Percentiles rank a stretch among this genome's conserved stretches.
These are phyloP conservation scores for Chironomus striatipennis DNA, from an alignment of 1,140 invertebrate species.

Conservation along the genomic window DNA sequence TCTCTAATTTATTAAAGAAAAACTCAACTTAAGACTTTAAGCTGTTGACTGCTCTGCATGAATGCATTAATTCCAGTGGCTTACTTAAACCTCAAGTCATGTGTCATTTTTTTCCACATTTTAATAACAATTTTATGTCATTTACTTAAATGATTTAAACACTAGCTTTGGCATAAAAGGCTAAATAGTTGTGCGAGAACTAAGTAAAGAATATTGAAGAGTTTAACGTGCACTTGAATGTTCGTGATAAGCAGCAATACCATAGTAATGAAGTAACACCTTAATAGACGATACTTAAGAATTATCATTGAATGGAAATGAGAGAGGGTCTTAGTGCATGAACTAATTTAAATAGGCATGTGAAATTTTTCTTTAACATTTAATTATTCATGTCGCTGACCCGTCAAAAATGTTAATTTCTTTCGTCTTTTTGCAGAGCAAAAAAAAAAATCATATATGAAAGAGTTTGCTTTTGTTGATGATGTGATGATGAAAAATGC, in stretches of 20 bases:
- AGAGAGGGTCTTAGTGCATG: neutral
- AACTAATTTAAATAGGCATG: neutral
- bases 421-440: neutral
- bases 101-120: too few species aligned
- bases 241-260: neutral
- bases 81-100: too few species aligned
- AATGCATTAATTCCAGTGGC: too few species aligned
- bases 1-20: too few species aligned
- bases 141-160: too few species aligned
- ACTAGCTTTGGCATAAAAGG: too few species aligned
- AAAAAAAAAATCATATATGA: too few species aligned
- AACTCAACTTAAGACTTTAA: too few species aligned
- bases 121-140: too few species aligned
- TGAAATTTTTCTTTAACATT: neutral
- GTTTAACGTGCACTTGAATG: neutral
- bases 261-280: neutral
- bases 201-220: neutral
- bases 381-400: constrained; percentile 8
- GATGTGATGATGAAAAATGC: constrained; percentile 6
- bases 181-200: too few species aligned
- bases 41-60: too few species aligned
- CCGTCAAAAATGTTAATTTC: neutral
- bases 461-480: neutral
- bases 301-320: neutral
- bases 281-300: neutral